phyloP scores from a whole-genome alignment of 2,113 vertebrate genomes.

The Sardina pilchardus region DNA sequence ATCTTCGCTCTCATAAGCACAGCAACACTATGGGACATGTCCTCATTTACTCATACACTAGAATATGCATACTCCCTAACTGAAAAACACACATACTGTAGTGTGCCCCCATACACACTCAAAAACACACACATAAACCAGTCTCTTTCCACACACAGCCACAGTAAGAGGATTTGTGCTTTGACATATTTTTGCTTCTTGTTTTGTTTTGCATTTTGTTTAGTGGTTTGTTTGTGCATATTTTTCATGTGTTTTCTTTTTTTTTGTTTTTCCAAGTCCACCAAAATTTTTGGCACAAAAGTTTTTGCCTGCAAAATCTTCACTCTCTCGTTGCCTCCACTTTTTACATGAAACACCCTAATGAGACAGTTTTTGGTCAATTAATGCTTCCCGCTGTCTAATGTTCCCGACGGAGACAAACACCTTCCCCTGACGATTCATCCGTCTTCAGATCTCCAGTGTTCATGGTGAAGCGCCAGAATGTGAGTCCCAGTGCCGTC shows the following conservation, averaged over 20 bases:
- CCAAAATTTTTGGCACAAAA: not conserved
- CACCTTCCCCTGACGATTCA: slow-evolving; percentile 66
- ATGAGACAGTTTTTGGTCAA: slow-evolving; percentile 71
- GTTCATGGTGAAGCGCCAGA: slow-evolving; percentile 57
- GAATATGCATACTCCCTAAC: not conserved
- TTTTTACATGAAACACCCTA: slow-evolving; percentile 55
- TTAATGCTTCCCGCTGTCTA: slow-evolving; percentile 51
- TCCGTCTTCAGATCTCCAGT: slow-evolving; percentile 58
- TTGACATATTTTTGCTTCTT: slow-evolving; percentile 55
- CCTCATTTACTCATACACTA: not conserved
- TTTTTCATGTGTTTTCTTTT: not conserved
- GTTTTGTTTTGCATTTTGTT: not conserved
- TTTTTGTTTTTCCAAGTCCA: not conserved
- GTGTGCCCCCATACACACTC: not conserved
- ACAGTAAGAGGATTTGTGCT: slow-evolving; percentile 28
- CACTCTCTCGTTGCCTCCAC: not conserved
- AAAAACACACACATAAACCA: not conserved
- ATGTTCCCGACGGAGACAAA: slow-evolving; percentile 54
- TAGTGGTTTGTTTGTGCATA: not conserved
- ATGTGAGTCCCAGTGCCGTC: slow-evolving; percentile 18
- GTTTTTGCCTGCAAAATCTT: not conserved
- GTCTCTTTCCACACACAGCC: not conserved
- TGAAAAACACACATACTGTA: not conserved
- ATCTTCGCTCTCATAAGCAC: not conserved
- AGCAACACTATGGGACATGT: not conserved